Conservation (phyloP, 2,113 vertebrate species). For the Scatophagus argus region DNA sequence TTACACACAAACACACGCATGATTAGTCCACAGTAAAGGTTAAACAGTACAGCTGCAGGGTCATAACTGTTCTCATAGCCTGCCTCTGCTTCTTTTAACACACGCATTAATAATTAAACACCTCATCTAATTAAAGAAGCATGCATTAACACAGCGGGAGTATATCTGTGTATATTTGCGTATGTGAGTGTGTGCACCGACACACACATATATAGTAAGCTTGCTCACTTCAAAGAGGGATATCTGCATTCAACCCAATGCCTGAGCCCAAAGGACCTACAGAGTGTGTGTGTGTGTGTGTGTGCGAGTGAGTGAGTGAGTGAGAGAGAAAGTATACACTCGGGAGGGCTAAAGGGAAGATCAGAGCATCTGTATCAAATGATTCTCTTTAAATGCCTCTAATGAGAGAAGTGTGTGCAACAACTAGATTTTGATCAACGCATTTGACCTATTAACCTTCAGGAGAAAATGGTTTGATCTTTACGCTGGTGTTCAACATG, state of each 20-base stretch:
- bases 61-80: constrained; percentile 62
- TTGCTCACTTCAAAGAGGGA: constrained; percentile 75
- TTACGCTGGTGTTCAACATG: constrained; percentile 49
- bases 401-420: constrained; percentile 76
- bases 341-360: constrained; percentile 77
- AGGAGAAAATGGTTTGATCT: constrained; percentile 72
- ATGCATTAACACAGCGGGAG: constrained; percentile 34
- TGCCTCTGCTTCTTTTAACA: constrained; percentile 60
- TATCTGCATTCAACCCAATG: constrained; percentile 71
- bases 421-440: constrained; percentile 76
- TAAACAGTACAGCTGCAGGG: constrained; percentile 66
- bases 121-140: constrained; percentile 72
- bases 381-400: constrained; percentile 78
- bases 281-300: constrained; percentile 26
- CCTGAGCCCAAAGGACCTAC: constrained; percentile 59
- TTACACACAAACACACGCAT: neutral
- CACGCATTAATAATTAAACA: constrained; percentile 77
- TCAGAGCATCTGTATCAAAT: constrained; percentile 79
- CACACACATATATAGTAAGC: constrained; percentile 1
- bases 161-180: constrained; percentile 15
- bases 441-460: constrained; percentile 83
- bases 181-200: neutral
- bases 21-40: constrained; percentile 59
- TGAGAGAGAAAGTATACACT: constrained; percentile 44
- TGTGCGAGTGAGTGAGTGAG: constrained; percentile 21